Percentiles rank a stretch among this genome's conserved stretches.
Evolutionary conservation across 2,797 vertebrate species (phyloP).

Genomic region (Xenopus petersii): DNA sequence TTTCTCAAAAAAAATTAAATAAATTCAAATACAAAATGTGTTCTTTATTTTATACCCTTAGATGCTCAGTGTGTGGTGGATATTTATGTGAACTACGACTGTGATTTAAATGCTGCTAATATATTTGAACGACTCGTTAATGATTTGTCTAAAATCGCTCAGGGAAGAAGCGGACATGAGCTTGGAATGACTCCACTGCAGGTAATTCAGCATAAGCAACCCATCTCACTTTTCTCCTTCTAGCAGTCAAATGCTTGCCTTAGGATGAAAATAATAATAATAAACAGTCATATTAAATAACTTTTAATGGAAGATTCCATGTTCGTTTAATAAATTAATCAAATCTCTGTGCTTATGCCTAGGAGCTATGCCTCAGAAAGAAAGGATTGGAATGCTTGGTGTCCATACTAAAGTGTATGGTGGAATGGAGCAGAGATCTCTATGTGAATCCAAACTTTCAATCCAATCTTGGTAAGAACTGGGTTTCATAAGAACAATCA

Average conservation of each 20-base stretch:
- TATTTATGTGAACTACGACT: slow-evolving; percentile 98
- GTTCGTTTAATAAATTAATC: background rate
- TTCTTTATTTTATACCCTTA: slow-evolving; percentile 54
- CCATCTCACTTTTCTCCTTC: too few relatives aligned
- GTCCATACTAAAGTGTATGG: slow-evolving; percentile 97
- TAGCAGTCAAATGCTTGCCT: too few relatives aligned
- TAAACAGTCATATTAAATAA: too few relatives aligned
- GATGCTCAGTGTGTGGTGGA: slow-evolving; percentile 98
- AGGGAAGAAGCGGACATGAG: slow-evolving; percentile 93
- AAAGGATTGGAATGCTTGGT: slow-evolving; percentile 96
- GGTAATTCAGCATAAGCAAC: slow-evolving; percentile 57
- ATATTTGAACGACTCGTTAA: slow-evolving; percentile 96
- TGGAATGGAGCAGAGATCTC: slow-evolving; percentile 97
- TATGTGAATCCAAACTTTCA: slow-evolving; percentile 96
- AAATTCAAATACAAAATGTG: too few relatives aligned
- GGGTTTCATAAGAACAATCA: background rate
- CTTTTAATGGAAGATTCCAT: too few relatives aligned
- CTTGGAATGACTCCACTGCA: slow-evolving; percentile 88
- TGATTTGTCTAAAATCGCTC: slow-evolving; percentile 95
- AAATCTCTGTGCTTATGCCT: slow-evolving; percentile 11
- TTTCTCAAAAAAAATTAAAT: too few relatives aligned
- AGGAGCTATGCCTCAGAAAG: slow-evolving; percentile 94
- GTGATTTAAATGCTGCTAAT: slow-evolving; percentile 95
- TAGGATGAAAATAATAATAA: too few relatives aligned
- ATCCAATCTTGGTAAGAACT: slow-evolving; percentile 82